Conservation (phyloP, 2,113 vertebrate species). For the Pseudonaja textilis region DNA sequence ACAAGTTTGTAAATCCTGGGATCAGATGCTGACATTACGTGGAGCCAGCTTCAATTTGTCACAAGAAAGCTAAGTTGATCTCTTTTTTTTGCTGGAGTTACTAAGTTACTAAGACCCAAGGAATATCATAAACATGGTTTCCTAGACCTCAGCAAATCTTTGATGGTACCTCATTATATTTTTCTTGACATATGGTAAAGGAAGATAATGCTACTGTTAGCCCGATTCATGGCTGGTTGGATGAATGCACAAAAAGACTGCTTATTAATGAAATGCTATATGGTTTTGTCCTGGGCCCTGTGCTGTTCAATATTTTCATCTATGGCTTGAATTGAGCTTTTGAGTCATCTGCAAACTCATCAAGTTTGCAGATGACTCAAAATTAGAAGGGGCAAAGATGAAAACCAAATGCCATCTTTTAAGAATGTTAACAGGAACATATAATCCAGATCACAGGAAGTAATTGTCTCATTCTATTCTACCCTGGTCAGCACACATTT, state of each 20-base stretch:
- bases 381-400: not conserved
- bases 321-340: not conserved
- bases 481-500: not conserved
- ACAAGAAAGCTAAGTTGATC: not conserved
- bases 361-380: not conserved
- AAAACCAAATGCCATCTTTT: not conserved
- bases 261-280: not conserved
- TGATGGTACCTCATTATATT: not conserved
- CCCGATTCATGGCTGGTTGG: not conserved
- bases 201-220: not conserved
- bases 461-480: not conserved
- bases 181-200: not conserved
- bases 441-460: not conserved
- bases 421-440: not conserved
- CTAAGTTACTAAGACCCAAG: not conserved
- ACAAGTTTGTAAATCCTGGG: not conserved
- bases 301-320: not conserved
- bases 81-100: not conserved
- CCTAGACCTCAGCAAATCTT: not conserved
- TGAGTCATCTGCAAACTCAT: too few species aligned
- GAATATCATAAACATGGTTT: not conserved
- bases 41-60: not conserved
- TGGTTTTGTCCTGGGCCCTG: not conserved
- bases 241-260: not conserved
- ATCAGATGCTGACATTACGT: not conserved